Base-by-base conservation (phyloP, 1,140 invertebrate species). In the Aphelinus certus region DNA sequence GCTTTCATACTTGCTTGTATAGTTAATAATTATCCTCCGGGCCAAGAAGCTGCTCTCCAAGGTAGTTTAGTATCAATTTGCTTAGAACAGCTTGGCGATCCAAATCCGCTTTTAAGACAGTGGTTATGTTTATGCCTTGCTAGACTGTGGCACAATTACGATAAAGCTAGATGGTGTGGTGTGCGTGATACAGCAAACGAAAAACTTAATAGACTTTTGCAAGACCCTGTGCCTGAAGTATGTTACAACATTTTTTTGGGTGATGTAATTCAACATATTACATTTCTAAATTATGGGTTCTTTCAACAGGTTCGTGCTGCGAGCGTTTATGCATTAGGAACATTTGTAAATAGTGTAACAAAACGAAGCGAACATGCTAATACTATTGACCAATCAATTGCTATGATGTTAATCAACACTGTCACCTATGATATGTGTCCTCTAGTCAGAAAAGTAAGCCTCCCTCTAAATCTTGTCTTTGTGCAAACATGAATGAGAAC, bases 161-260 rank as follows among this genome's bases (percentile, higher is more conserved):
- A 97, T 82, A 93, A 94, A 83, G 97, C 97, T 43, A 91, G 96
- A 73, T 98, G 97, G 97, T 96, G 95, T 64, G 97, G 96, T 7
- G 97, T 97, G 9, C 89, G 98, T n/a, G 96, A 98, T 84, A 93
- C 93, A 76, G 97, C 97, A 5, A 96, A 98, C 88, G 97, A 99
- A 85, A 98, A 98, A 88, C 89, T 98, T 1, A 95, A 93, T 80
- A 90, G 87, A 51, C 88, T 98, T 63, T 88, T 98, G 6, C 88
- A 90, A 70, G 95, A 98, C 89, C 88, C 92, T 49, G 92, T 93
- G 55, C 95, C 97, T 46, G 96, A 98, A 90, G 95, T 95, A 81
- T 53, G 70, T 63, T 70, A 77, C 26, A 69, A 71, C 53, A 60
- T 64, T 75, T 26, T 61, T 53, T 77, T 68, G 26, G 26, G 26